Evolutionary conservation across 2,888 invertebrate species (phyloP).

Genomic region (Acrobasis suavella): DNA sequence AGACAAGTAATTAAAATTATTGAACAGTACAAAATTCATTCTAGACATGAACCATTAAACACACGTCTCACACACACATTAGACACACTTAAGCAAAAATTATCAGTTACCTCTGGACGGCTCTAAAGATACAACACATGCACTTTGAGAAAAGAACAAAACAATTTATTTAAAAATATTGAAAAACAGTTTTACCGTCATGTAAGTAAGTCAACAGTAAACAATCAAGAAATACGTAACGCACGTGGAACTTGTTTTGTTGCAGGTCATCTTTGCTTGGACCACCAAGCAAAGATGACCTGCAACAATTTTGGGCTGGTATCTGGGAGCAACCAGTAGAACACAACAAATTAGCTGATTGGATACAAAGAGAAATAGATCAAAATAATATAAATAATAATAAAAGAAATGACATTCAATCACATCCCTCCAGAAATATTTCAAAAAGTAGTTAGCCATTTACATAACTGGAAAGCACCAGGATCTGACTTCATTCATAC

Average conservation of each 20-base stretch:
- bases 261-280: too few relatives aligned
- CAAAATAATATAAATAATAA: background rate
- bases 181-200: constrained; percentile 26
- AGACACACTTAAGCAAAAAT: constrained; percentile 29
- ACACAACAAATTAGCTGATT: constrained; percentile 20
- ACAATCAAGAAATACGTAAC: background rate
- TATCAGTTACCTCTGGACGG: constrained; percentile 17
- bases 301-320: constrained; percentile 20
- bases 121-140: constrained; percentile 24
- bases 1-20: constrained; percentile 21
- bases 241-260: too few relatives aligned
- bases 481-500: constrained; percentile 32
- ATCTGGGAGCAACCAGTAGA: constrained; percentile 23
- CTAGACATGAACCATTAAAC: constrained; percentile 25
- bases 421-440: constrained; percentile 18
- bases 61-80: constrained; percentile 20
- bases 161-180: constrained; percentile 25
- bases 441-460: constrained; percentile 2
- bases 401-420: constrained; percentile 19
- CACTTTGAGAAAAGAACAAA: constrained; percentile 17
- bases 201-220: background rate
- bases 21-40: constrained; percentile 22
- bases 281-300: background rate
- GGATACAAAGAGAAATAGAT: constrained; percentile 15
- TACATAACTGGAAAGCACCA: constrained; percentile 29